Evolutionary conservation across 2,797 vertebrate genomes (phyloP).

Genomic region (Pseudochirops cupreus): DNA sequence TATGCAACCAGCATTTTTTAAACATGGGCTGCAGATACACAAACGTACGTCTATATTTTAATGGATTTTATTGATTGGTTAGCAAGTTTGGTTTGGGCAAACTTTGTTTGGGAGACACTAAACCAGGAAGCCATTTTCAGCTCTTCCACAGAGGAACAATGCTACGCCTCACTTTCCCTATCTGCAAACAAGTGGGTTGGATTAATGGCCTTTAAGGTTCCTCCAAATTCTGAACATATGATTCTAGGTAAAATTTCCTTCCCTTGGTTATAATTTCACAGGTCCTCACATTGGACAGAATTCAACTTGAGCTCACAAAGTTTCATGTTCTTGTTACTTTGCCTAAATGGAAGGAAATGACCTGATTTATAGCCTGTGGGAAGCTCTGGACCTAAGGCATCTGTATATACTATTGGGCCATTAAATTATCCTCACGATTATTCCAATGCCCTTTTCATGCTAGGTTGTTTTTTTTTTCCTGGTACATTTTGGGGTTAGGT

Average conservation of each 20-base stretch:
- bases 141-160: background rate
- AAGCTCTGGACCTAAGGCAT: background rate
- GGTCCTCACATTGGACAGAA: background rate
- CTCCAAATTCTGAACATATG: background rate
- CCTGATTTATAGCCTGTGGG: background rate
- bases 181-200: background rate
- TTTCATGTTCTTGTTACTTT: background rate
- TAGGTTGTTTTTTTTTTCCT: background rate
- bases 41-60: background rate
- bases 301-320: background rate
- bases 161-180: background rate
- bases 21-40: background rate
- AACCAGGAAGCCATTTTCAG: background rate
- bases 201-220: background rate
- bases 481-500: too few species aligned
- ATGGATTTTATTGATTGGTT: background rate
- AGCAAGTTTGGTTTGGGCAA: background rate
- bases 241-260: background rate
- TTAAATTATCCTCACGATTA: background rate
- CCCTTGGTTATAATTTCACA: background rate
- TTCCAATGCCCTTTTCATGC: background rate
- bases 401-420: background rate
- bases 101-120: background rate
- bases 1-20: background rate
- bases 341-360: background rate